Conservation (phyloP, 1,140 invertebrate genomes). For the Orius laevigatus region DNA sequence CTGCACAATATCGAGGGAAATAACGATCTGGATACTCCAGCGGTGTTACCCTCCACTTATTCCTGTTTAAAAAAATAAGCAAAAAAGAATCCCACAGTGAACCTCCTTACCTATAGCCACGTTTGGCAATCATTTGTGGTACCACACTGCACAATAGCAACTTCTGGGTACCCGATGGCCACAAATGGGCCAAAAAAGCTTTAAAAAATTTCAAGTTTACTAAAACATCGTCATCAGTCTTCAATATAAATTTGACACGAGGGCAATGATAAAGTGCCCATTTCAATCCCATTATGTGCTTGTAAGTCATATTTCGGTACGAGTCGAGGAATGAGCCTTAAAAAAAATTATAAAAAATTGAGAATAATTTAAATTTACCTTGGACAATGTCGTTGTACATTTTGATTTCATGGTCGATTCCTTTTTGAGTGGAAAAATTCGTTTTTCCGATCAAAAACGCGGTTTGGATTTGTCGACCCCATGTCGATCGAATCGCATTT, state of each 20-base stretch:
- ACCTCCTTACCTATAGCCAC: constrained; percentile 32
- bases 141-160: constrained; percentile 41
- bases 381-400: constrained; percentile 54
- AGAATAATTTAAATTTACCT: constrained; percentile 39
- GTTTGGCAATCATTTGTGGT: constrained; percentile 23
- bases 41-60: constrained; percentile 61
- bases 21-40: constrained; percentile 42
- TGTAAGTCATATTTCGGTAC: constrained; percentile 75
- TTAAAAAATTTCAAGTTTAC: constrained; percentile 36
- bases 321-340: constrained; percentile 53
- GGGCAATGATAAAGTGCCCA: constrained; percentile 50
- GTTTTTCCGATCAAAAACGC: constrained; percentile 53
- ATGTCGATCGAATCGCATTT: constrained; percentile 38
- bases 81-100: constrained; percentile 13
- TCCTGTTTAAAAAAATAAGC: constrained; percentile 32
- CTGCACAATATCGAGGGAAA: constrained; percentile 58
- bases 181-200: constrained; percentile 25
- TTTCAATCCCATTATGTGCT: constrained; percentile 69
- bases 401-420: constrained; percentile 36
- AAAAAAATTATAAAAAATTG: too few species aligned
- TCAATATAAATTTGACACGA: constrained; percentile 51
- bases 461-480: constrained; percentile 37
- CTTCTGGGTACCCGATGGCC: constrained; percentile 35
- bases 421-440: constrained; percentile 21
- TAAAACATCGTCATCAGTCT: constrained; percentile 64